Percentiles rank a stretch among this genome's conserved stretches.
Conservation (phyloP, 2,888 invertebrate species). For the Salpingus planirostris region DNA sequence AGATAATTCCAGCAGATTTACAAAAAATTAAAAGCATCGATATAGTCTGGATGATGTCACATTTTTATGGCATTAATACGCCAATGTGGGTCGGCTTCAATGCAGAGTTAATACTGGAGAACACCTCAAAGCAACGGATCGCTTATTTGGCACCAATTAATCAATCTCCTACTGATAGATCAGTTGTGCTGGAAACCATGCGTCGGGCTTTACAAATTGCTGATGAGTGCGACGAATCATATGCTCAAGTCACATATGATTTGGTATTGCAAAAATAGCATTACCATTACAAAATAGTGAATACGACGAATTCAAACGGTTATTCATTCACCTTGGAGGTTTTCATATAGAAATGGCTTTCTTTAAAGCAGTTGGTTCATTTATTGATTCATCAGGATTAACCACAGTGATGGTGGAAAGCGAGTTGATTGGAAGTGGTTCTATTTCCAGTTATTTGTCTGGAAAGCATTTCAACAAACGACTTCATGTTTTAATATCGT, state of each 20-base stretch:
- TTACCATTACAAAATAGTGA: constrained; percentile 21
- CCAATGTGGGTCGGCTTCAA: constrained; percentile 29
- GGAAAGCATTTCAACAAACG: no score
- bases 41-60: no score
- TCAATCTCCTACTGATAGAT: constrained; percentile 22
- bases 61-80: not conserved
- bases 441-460: no score
- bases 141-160: constrained; percentile 29
- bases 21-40: no score
- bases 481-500: not conserved
- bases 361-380: constrained; percentile 4
- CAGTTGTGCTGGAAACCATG: constrained; percentile 28
- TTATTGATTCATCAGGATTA: constrained; percentile 1
- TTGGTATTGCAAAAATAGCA: constrained; percentile 16
- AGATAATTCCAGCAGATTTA: not conserved
- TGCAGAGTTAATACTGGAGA: constrained; percentile 16
- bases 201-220: constrained; percentile 9
- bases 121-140: constrained; percentile 20
- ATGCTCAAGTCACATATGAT: constrained; percentile 28
- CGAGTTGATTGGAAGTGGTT: not conserved
- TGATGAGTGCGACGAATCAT: constrained; percentile 19
- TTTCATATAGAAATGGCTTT: constrained; percentile 2
- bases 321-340: constrained; percentile 1
- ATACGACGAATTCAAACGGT: constrained; percentile 13
- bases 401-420: not conserved